A percentile compares a stretch with the other conserved stretches of the same genome.
These are phyloP conservation scores for Siniperca chuatsi DNA, from an alignment of 2,113 vertebrate species.

Conservation along the genomic window DNA sequence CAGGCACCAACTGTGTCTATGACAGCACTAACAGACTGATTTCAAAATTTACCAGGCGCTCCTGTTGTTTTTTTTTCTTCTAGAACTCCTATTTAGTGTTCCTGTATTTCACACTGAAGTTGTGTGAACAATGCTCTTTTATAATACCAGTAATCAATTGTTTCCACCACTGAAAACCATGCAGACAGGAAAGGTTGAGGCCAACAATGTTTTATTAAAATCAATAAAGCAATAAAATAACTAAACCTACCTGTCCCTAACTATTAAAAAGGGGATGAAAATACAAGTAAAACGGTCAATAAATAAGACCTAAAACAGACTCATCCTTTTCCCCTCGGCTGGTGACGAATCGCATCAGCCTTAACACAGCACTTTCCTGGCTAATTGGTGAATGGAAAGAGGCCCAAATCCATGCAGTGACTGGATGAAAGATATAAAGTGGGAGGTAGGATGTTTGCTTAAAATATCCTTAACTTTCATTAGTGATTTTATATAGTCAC, in stretches of 20 bases:
- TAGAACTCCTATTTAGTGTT: neutral
- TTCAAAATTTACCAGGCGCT: neutral
- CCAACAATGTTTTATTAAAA: constrained; percentile 31
- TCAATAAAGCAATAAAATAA: constrained; percentile 25
- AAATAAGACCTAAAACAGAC: neutral
- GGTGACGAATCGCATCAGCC: neutral
- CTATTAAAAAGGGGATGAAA: neutral
- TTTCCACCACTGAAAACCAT: neutral
- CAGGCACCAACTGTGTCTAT: neutral
- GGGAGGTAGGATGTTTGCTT: no score
- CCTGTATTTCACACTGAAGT: neutral
- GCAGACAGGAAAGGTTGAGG: constrained; percentile 11
- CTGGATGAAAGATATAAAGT: neutral
- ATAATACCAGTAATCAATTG: neutral
- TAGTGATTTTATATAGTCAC: neutral
- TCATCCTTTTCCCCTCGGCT: constrained; percentile 6
- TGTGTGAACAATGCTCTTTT: neutral
- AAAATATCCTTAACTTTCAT: neutral
- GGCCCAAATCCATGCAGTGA: neutral
- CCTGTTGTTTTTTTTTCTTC: neutral
- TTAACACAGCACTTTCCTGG: neutral
- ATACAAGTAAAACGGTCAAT: neutral
- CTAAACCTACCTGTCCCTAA: constrained; percentile 7
- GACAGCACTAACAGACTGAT: constrained; percentile 20
- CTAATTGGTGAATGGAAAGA: neutral